These are phyloP conservation scores for Tachystola acroxantha DNA, from an alignment of 2,888 invertebrate genomes.

Conservation along the genomic window DNA sequence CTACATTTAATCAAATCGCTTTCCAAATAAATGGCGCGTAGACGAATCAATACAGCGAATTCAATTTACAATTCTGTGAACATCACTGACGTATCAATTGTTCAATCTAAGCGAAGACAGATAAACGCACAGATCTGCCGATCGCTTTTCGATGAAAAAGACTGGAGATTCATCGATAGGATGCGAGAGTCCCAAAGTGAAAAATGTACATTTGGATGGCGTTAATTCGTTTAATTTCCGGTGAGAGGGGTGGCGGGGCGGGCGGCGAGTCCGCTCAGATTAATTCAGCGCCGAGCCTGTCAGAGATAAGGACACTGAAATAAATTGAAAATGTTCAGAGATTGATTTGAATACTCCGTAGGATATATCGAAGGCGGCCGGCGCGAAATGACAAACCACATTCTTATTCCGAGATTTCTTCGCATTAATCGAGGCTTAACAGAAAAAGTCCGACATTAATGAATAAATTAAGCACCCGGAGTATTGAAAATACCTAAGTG, in stretches of 20 bases:
- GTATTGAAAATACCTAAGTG: conserved; percentile 37
- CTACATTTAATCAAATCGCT: conserved; percentile 64
- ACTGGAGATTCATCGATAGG: conserved; percentile 72
- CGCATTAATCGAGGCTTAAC: conserved; percentile 31
- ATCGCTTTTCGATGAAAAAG: conserved; percentile 70
- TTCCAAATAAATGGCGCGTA: conserved; percentile 65
- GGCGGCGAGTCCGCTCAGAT: conserved; percentile 63
- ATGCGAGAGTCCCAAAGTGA: conserved; percentile 72
- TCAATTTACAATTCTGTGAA: conserved; percentile 73
- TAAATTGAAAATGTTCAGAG: conserved; percentile 79
- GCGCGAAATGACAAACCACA: conserved; percentile 50
- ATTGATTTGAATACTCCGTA: conserved; percentile 76
- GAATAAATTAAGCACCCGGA: conserved; percentile 50
- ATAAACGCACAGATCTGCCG: conserved; percentile 69
- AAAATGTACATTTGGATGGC: conserved; percentile 79
- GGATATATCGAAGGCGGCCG: conserved; percentile 62
- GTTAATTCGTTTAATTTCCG: conserved; percentile 80
- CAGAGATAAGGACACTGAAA: conserved; percentile 77
- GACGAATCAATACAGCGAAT: conserved; percentile 69
- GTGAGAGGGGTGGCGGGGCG: conserved; percentile 50
- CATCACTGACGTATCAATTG: conserved; percentile 75
- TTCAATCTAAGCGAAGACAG: conserved; percentile 71
- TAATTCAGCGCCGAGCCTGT: conserved; percentile 74
- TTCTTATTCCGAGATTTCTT: conserved; percentile 39
- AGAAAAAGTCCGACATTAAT: conserved; percentile 42